These are phyloP conservation scores for Gallirallus australis DNA, from an alignment of 2,797 vertebrate species.

Conservation along the genomic window DNA sequence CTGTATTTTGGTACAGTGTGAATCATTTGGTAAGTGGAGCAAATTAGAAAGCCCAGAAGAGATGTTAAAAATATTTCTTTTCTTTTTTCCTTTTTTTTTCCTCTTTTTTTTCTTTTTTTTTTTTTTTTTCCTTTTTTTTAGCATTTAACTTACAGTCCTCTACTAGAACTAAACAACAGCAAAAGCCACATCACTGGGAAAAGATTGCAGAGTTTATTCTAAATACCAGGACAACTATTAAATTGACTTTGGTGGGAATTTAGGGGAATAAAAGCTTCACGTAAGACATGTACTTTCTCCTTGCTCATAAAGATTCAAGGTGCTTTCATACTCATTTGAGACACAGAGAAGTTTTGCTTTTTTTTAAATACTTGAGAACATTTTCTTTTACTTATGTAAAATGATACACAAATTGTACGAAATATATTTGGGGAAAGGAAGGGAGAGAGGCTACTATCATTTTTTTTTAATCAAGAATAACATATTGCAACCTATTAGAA, in stretches of 20 bases:
- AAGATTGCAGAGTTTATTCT: neutral
- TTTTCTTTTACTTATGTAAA: neutral
- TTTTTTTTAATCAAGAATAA: conserved; percentile 14
- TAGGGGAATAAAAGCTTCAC: neutral
- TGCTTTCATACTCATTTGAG: neutral
- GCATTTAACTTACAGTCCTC: neutral
- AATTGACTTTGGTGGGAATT: neutral
- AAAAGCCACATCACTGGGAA: neutral
- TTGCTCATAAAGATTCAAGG: neutral
- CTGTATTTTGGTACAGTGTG: conserved; percentile 54
- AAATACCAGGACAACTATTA: neutral
- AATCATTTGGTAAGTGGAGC: conserved; percentile 53
- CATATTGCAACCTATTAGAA: conserved; percentile 14
- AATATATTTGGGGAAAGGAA: neutral
- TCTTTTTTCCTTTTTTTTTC: neutral
- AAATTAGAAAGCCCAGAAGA: conserved; percentile 40
- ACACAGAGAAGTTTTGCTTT: neutral
- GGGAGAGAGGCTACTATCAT: neutral
- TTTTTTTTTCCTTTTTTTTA: neutral
- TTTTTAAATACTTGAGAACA: neutral
- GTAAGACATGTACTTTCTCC: neutral
- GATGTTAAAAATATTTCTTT: neutral
- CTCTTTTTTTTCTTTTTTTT: too few species aligned
- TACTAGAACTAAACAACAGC: conserved; percentile 18
- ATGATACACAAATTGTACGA: neutral